Evolutionary conservation across 92 coral and sea anemone species (phyloP).

Genomic region (Actinernus sp.): DNA sequence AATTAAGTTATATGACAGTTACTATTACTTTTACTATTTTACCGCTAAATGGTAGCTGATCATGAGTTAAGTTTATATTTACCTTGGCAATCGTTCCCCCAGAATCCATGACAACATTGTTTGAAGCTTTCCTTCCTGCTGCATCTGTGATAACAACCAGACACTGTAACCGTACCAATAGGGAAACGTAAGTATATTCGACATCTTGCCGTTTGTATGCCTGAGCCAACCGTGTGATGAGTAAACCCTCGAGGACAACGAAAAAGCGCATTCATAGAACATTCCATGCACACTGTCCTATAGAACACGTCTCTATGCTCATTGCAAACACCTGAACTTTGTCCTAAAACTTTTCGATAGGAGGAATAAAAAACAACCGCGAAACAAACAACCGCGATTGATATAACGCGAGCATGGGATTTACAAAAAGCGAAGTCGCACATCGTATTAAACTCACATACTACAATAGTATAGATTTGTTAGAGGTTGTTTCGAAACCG

Average conservation of each 20-base stretch:
- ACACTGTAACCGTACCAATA: constrained; percentile 38
- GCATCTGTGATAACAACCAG: constrained; percentile 82
- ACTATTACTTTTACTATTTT: no score
- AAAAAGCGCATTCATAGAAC: constrained; percentile 50
- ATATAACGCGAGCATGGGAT: no score
- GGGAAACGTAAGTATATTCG: constrained; percentile 37
- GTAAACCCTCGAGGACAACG: constrained; percentile 58
- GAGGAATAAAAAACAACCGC: background rate
- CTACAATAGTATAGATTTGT: no score
- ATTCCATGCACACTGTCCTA: constrained; percentile 54
- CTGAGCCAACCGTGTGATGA: constrained; percentile 38
- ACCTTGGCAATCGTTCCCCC: constrained; percentile 94
- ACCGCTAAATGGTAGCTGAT: no score
- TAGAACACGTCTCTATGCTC: background rate
- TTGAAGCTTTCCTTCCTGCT: constrained; percentile 10
- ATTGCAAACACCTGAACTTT: background rate
- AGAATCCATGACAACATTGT: constrained; percentile 71
- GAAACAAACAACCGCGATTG: background rate
- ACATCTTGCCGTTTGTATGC: constrained; percentile 49
- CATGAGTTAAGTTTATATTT: background rate
- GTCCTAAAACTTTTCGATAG: background rate
- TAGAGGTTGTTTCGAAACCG: no score
- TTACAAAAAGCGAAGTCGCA: no score
- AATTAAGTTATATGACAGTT: no score
- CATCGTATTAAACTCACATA: no score